A percentile compares a stretch with the other conserved stretches of the same genome.
Evolutionary conservation across 2,888 invertebrate species (phyloP).

Genomic region (Apodemia zela): DNA sequence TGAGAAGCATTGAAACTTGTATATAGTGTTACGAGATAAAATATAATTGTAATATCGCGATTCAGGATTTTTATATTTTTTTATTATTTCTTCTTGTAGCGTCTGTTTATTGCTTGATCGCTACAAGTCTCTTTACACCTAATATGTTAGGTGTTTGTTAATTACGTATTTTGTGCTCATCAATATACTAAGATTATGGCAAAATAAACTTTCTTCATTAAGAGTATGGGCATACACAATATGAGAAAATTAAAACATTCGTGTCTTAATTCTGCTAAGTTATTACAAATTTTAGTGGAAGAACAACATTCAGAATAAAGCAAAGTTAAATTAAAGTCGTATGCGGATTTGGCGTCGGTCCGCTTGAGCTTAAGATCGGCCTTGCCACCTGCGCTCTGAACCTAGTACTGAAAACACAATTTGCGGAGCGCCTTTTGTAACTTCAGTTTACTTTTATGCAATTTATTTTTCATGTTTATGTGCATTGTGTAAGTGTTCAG

Average conservation of each 20-base stretch:
- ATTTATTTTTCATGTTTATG: slow-evolving; percentile 54
- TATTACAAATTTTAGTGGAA: slow-evolving; percentile 56
- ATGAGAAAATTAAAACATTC: slow-evolving; percentile 38
- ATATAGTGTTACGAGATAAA: no score
- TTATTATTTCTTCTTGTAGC: no score
- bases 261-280: slow-evolving; percentile 32
- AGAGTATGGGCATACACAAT: slow-evolving; percentile 42
- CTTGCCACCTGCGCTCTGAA: slow-evolving; percentile 60
- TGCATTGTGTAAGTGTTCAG: slow-evolving; percentile 27
- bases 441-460: slow-evolving; percentile 63
- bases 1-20: no score
- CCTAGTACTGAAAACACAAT: slow-evolving; percentile 65
- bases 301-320: slow-evolving; percentile 62
- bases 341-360: slow-evolving; percentile 64
- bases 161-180: no score
- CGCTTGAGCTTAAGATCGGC: slow-evolving; percentile 59
- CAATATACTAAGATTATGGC: no score
- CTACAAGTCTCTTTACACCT: no score
- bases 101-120: no score
- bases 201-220: no score
- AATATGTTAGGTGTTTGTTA: no score
- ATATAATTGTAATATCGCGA: no score
- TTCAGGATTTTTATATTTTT: no score
- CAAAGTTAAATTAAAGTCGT: slow-evolving; percentile 77
- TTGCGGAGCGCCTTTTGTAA: slow-evolving; percentile 63